Base-by-base conservation (phyloP, 1,140 invertebrate genomes). In the Zaprionus africanus region DNA sequence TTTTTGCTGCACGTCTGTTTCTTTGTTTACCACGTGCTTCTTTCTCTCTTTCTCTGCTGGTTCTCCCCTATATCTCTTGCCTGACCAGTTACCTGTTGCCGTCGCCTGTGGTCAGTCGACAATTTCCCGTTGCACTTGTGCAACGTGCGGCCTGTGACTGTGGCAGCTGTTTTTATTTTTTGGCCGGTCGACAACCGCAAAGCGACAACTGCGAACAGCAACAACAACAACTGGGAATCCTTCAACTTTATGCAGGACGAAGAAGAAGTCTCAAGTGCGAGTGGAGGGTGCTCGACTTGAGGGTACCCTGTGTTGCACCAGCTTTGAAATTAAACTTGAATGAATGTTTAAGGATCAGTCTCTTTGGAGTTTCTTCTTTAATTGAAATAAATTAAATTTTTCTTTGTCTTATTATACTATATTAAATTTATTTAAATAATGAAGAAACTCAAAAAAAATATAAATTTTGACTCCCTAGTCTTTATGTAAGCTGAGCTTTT, bases 141-240 rank as follows among this genome's bases (percentile, higher is more conserved):
- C 61, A 28, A 36, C 57, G 22, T 28, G 28, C 54, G 60, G 49
- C 64, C 31, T 76, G 60, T 67, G 64, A 54, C 46, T 15, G 51
- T 11, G 22, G 78, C 84, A 88, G 84, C 67, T 88, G 84, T 81
- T 88, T 22, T 22, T 56, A 56, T 56, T 81, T 88, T 56, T 58
- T 56, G 57, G 12, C 46, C 46, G 12, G 22, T 36, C 38, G 34
- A 43, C 17, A 43, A 83, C 57, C 63, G 36, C 56, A 65, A 57
- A 36, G 26, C 28, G 58, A 51, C 41, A 85, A 78, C 69, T 67
- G 68, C 71, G 66, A 41, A 41, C 13, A 36, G 53, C 68, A 64
- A 65, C 34, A 41, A 41, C 13, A 36, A 43, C 68, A 64, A 65
- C 34, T 71, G 74, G 69, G 65, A 62, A 41, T 78, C 63, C 63